These are phyloP conservation scores for Passer montanus DNA, from an alignment of 2,113 vertebrate species.

Conservation along the genomic window DNA sequence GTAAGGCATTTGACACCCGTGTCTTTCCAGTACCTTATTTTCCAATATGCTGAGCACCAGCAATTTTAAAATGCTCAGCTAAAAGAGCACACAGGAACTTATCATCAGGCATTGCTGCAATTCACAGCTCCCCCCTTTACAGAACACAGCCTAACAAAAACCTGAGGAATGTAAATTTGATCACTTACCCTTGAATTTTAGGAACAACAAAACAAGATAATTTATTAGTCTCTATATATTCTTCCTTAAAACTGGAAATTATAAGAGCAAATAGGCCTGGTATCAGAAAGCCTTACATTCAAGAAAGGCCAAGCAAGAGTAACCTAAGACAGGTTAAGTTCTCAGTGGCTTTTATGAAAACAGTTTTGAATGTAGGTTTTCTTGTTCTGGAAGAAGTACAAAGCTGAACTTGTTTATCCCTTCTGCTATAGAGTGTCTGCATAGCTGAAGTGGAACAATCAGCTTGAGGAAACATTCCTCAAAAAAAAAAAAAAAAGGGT, in stretches of 20 bases:
- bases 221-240: neutral
- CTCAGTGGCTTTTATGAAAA: neutral
- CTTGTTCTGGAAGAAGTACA: conserved; percentile 36
- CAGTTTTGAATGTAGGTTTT: neutral
- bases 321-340: neutral
- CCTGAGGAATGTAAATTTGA: neutral
- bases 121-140: neutral
- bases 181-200: neutral
- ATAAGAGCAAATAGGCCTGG: neutral
- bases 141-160: neutral
- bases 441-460: conserved; percentile 55
- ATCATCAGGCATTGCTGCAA: neutral
- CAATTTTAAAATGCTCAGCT: neutral
- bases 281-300: neutral
- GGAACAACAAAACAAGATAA: neutral
- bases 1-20: neutral
- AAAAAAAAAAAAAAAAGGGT: conserved; percentile 1
- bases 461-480: conserved; percentile 53
- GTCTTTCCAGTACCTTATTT: neutral
- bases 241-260: neutral
- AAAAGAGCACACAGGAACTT: neutral
- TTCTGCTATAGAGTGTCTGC: neutral
- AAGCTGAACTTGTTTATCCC: conserved; percentile 67
- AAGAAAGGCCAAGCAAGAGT: conserved; percentile 41
- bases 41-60: neutral